These are phyloP conservation scores for Scolopax mira DNA, from an alignment of 2,113 vertebrate genomes.

Conservation along the genomic window DNA sequence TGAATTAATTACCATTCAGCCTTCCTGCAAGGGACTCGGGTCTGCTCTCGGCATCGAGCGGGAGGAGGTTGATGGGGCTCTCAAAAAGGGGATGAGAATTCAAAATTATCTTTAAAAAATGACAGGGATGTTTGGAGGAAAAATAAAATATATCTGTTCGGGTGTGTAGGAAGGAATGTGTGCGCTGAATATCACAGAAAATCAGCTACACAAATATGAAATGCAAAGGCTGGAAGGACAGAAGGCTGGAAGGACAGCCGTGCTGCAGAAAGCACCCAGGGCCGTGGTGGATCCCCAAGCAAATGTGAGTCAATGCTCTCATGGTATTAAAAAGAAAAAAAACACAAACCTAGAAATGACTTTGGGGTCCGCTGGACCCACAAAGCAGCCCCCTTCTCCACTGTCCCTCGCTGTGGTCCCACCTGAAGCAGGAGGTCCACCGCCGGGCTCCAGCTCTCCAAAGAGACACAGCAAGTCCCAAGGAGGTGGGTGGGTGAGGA, in stretches of 20 bases:
- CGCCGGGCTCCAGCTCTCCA: neutral
- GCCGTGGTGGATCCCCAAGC: neutral
- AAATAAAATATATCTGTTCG: neutral
- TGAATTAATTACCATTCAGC: conserved; percentile 44
- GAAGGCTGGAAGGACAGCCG: neutral
- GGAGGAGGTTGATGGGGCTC: neutral
- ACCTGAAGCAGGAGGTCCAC: neutral
- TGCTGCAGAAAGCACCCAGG: neutral
- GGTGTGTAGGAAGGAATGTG: neutral
- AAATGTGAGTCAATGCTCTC: neutral
- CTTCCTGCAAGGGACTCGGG: neutral
- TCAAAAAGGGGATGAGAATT: neutral
- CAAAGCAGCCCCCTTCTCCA: neutral
- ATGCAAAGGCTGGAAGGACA: neutral
- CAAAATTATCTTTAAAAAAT: neutral
- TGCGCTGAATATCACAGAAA: accelerated
- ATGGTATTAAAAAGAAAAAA: neutral
- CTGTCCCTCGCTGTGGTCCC: neutral
- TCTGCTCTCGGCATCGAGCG: neutral
- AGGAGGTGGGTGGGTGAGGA: neutral
- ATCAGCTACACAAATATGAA: accelerated
- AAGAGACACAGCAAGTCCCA: accelerated
- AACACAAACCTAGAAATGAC: too few species aligned
- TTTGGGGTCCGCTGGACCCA: neutral
- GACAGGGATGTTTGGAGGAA: neutral